phyloP scores from a whole-genome alignment of 1,140 invertebrate genomes.

The Holcopasites calliopsidis region DNA sequence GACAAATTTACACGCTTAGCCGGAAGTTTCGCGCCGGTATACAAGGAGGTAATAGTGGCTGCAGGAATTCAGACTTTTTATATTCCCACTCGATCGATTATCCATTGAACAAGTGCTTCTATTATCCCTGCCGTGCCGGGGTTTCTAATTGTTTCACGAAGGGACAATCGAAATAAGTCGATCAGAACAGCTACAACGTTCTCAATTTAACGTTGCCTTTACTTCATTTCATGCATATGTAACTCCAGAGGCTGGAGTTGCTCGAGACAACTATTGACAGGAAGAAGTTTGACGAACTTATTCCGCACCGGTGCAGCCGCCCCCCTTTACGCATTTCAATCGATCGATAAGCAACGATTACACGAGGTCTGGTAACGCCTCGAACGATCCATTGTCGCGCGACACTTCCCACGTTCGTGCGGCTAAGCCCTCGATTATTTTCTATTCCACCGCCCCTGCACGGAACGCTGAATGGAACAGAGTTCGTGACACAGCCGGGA shows the following conservation, averaged over 20 bases:
- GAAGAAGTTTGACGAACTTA: background rate
- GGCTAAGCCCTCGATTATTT: slow-evolving; percentile 16
- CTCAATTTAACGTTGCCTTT: no score
- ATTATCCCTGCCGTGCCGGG: background rate
- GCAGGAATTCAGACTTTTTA: background rate
- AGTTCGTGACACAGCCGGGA: background rate
- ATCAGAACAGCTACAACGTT: no score
- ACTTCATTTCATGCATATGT: no score
- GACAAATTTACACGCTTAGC: no score
- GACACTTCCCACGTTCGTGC: background rate
- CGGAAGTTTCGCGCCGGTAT: no score
- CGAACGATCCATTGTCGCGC: background rate
- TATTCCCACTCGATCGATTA: slow-evolving; percentile 17
- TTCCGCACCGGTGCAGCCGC: background rate
- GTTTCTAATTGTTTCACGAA: slow-evolving; percentile 1
- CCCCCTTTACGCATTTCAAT: background rate
- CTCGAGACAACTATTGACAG: slow-evolving; percentile 16
- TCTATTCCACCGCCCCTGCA: slow-evolving; percentile 12
- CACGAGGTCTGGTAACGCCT: background rate
- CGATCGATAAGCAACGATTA: slow-evolving; percentile 20
- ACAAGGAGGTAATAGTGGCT: no score
- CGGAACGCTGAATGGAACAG: slow-evolving; percentile 9
- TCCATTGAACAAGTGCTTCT: background rate
- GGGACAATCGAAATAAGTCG: no score
- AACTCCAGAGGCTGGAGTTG: no score